These are phyloP conservation scores for Parelbella ahira DNA, from an alignment of 2,888 invertebrate genomes.

Conservation along the genomic window DNA sequence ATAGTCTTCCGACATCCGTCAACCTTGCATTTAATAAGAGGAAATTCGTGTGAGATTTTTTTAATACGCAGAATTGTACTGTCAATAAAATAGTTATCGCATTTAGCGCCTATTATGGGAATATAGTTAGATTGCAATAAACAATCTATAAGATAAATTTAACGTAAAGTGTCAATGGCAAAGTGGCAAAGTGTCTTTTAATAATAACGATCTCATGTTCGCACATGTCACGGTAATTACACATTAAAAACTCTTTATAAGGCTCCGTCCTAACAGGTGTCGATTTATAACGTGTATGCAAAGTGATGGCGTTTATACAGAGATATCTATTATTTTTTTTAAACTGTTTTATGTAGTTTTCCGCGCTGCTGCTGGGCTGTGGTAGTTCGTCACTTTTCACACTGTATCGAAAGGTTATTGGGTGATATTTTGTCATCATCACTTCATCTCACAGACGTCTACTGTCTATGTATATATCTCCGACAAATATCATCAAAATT, in stretches of 20 bases:
- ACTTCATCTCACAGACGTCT: too few species aligned
- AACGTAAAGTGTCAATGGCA: slow-evolving; percentile 13
- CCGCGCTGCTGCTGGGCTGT: too few species aligned
- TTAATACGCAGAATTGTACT: slow-evolving; percentile 10
- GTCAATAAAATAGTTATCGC: slow-evolving; percentile 12
- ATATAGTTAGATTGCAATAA: slow-evolving; percentile 20
- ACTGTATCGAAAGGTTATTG: too few species aligned
- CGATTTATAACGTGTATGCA: slow-evolving; percentile 3
- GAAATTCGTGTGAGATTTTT: slow-evolving; percentile 7
- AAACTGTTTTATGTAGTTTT: too few species aligned
- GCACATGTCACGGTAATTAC: slow-evolving; percentile 15
- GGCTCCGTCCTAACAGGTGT: slow-evolving; percentile 13
- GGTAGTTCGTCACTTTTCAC: too few species aligned
- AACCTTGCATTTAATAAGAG: background rate
- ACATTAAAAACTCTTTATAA: slow-evolving; percentile 10
- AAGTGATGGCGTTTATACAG: too few species aligned
- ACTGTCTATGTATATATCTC: too few species aligned
- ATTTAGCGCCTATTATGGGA: slow-evolving; percentile 5
- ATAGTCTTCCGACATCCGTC: background rate
- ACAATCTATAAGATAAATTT: slow-evolving; percentile 23
- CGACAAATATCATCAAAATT: too few species aligned
- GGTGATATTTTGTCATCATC: too few species aligned
- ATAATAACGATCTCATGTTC: slow-evolving; percentile 20
- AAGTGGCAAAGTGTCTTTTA: slow-evolving; percentile 17
- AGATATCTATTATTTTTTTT: too few species aligned